Evolutionary conservation across 1,140 invertebrate species (phyloP), one percentile per base, ranked within the genome.

Genomic region (Akabosia matsudoensis): DNA sequence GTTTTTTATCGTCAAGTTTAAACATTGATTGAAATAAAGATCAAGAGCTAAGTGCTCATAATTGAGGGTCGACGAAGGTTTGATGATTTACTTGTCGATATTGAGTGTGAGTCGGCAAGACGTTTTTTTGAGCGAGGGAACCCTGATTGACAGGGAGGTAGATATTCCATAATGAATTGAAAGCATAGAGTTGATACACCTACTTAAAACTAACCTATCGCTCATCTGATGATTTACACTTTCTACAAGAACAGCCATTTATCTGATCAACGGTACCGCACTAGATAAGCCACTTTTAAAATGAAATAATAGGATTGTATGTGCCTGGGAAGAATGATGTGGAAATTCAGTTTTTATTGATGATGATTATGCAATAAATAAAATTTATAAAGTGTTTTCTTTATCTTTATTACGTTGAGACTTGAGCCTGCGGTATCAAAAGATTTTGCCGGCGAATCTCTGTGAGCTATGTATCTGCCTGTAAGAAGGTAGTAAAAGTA

Each of bases 51-150:
- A 67, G 61, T 67, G 61, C 22, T 67, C 10, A 7, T 67, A 67
- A 67, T 67, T 67, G 61, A 67, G 61, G 10, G 61, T 67, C 26
- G 31, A n/a, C n/a, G n/a, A 67, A 67, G 61, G 31, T 67, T 30
- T 30, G 31, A 67, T 67, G 26, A 67, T 31, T 67, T 22, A n/a
- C 24, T n/a, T 67, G 24, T 67, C 61, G 61, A 67, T n/a, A n/a
- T 67, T 31, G 61, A 67, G 14, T 24, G 13, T 7, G 24, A 61
- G 54, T 45, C n/a, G n/a, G n/a, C n/a, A n/a, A n/a, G n/a, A n/a
- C n/a, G n/a, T n/a, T n/a, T n/a, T n/a, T n/a, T n/a, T n/a, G n/a
- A n/a, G n/a, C n/a, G n/a, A n/a, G n/a, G n/a, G n/a, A n/a, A n/a
- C n/a, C n/a, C n/a, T n/a, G 61, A 67, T 67, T 67, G 61, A 67